A percentile compares a stretch with the other conserved stretches of the same genome.
These are phyloP conservation scores for Aix galericulata DNA, from an alignment of 2,113 vertebrate species.

Conservation along the genomic window DNA sequence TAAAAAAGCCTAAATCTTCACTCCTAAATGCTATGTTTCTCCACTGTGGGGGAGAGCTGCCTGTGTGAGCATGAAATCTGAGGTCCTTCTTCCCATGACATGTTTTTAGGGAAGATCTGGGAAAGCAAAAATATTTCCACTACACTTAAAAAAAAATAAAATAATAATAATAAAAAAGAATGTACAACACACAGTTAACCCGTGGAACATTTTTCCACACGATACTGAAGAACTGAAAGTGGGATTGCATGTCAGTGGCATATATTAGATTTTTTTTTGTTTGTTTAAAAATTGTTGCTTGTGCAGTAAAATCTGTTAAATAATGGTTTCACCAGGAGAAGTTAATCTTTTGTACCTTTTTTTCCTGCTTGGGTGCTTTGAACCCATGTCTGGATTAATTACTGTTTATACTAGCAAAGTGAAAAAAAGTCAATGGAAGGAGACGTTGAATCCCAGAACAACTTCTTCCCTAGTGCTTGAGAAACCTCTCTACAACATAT, in stretches of 20 bases:
- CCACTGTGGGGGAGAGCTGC: not conserved
- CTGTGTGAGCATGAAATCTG: not conserved
- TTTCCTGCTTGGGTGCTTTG: not conserved
- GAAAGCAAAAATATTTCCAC: not conserved
- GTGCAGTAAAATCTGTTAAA: not conserved
- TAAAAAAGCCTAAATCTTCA: not conserved
- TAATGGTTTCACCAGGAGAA: not conserved
- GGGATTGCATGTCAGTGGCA: not conserved
- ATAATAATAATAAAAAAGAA: not conserved
- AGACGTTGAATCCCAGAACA: fast-evolving
- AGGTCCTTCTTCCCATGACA: not conserved
- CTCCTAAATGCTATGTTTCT: not conserved
- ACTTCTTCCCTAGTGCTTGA: not conserved
- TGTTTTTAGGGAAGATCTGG: not conserved
- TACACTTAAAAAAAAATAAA: not conserved
- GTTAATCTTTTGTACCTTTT: not conserved
- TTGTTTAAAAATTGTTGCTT: not conserved
- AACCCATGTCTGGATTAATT: not conserved
- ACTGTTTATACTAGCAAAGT: not conserved
- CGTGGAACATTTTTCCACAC: not conserved
- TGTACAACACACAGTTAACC: not conserved
- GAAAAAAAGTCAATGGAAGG: not conserved
- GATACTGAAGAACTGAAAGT: not conserved
- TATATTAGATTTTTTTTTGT: not conserved
- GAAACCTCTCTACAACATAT: not conserved